Conservation (phyloP, 2,113 vertebrate species). For the Corythornis vintsioides region DNA sequence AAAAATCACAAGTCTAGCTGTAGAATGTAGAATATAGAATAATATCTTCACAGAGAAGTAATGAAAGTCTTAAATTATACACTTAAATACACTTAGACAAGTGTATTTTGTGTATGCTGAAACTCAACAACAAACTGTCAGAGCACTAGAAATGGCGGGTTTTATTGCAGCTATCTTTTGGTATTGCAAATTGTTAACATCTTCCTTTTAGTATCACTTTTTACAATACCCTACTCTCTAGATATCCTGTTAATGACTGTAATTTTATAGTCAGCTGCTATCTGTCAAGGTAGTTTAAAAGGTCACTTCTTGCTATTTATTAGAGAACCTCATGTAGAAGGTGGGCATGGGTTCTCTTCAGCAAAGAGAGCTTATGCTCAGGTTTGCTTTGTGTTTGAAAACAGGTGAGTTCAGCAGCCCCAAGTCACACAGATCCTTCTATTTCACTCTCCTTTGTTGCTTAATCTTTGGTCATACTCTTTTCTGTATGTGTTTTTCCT, state of each 20-base stretch:
- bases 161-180: slow-evolving; percentile 75
- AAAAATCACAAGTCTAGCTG: background rate
- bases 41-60: background rate
- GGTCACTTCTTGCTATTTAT: slow-evolving; percentile 73
- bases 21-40: background rate
- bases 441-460: slow-evolving; percentile 9
- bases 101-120: background rate
- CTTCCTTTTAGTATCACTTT: slow-evolving; percentile 77
- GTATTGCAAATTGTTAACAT: slow-evolving; percentile 80
- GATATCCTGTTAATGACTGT: slow-evolving; percentile 79
- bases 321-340: slow-evolving; percentile 50
- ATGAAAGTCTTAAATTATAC: background rate
- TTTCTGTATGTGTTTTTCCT: background rate
- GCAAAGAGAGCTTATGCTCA: slow-evolving; percentile 16
- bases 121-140: slow-evolving; percentile 51
- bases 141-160: slow-evolving; percentile 50
- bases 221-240: slow-evolving; percentile 76
- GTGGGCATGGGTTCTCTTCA: slow-evolving; percentile 46
- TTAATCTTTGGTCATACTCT: background rate
- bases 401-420: background rate
- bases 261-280: slow-evolving; percentile 83
- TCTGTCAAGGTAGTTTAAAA: slow-evolving; percentile 84
- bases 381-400: slow-evolving; percentile 49
- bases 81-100: too few relatives aligned
- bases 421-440: background rate